phyloP scores from a whole-genome alignment of 1,140 invertebrate genomes.

The Sipha flava region DNA sequence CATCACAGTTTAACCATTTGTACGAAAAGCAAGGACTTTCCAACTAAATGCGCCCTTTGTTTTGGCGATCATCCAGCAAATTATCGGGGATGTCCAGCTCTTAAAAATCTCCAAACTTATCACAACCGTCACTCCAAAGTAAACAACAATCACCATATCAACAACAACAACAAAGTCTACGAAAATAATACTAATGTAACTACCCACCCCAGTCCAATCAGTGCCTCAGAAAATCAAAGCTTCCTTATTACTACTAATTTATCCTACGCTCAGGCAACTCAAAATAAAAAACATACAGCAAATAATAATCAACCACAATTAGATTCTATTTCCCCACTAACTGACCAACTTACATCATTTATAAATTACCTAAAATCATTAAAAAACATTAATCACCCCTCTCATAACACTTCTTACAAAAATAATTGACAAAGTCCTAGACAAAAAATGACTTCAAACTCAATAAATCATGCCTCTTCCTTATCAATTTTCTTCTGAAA shows the following conservation, averaged over 20 bases:
- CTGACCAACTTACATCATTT: neutral
- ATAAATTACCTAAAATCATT: neutral
- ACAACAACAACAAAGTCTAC: too few species aligned
- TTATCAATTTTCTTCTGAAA: constrained; percentile 34
- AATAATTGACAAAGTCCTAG: neutral
- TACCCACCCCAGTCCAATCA: too few species aligned
- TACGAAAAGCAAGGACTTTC: neutral
- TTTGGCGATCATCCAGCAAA: neutral
- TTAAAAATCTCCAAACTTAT: neutral
- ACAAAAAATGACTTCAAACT: neutral
- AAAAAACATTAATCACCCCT: too few species aligned
- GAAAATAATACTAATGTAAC: neutral
- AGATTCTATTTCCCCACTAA: neutral
- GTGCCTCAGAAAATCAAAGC: too few species aligned
- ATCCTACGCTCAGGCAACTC: neutral
- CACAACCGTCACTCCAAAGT: too few species aligned
- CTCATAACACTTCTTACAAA: neutral
- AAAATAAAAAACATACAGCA: neutral
- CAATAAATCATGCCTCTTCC: neutral
- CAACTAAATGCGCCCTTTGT: constrained; percentile 2
- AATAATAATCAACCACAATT: neutral
- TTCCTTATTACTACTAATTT: neutral
- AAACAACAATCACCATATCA: too few species aligned
- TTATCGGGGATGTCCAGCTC: neutral
- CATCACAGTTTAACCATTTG: neutral